Conservation (phyloP, 1,140 invertebrate species). For the Microplitis demolitor region DNA sequence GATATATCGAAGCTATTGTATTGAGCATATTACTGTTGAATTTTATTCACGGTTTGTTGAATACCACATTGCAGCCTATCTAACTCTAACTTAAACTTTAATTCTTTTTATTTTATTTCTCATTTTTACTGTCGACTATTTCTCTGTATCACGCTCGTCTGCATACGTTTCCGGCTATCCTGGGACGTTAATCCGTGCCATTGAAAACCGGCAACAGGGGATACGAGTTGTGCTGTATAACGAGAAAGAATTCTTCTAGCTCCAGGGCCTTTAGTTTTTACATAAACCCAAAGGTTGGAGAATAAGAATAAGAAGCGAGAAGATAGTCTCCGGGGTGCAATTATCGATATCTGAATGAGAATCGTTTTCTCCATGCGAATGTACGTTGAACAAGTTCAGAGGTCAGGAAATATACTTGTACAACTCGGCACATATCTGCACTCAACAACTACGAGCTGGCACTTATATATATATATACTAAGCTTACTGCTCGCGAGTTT, state of each 20-base stretch:
- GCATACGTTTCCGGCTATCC: neutral
- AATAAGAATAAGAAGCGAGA: neutral
- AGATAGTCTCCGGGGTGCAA: conserved; percentile 35
- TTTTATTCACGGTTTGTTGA: conserved; percentile 1
- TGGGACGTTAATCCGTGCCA: neutral
- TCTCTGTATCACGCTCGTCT: neutral
- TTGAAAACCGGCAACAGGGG: neutral
- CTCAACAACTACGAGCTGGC: no score
- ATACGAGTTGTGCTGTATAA: neutral
- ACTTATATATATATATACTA: no score
- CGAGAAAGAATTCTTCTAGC: neutral
- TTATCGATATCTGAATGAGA: conserved; percentile 41
- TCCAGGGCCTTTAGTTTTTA: neutral
- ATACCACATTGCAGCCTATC: neutral
- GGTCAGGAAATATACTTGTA: conserved; percentile 12
- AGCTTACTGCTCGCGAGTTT: no score
- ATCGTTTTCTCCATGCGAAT: conserved; percentile 25
- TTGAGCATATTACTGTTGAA: conserved; percentile 10
- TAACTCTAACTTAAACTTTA: neutral
- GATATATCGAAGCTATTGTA: conserved; percentile 4
- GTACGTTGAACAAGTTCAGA: conserved; percentile 19
- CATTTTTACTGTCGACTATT: neutral
- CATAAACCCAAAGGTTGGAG: neutral
- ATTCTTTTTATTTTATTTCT: neutral
- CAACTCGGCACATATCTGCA: no score